These are phyloP conservation scores for Mesochorus sp. DNA, from an alignment of 2,888 invertebrate genomes.

Conservation along the genomic window DNA sequence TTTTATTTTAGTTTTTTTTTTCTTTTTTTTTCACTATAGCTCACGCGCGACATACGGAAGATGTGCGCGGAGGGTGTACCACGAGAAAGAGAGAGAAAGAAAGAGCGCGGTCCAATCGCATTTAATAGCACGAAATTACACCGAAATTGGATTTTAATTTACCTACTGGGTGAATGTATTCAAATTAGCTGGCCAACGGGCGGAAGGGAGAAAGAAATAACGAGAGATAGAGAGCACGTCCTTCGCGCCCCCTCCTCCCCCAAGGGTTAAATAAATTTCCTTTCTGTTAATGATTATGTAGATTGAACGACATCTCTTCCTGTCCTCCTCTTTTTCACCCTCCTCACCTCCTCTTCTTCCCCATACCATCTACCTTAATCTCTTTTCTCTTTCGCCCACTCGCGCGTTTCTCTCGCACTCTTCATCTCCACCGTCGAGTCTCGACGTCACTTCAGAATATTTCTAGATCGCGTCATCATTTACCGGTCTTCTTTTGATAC, in stretches of 20 bases:
- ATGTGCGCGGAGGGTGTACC: constrained; percentile 4
- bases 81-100: constrained; percentile 35
- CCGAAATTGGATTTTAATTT: constrained; percentile 82
- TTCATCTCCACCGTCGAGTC: constrained; percentile 9
- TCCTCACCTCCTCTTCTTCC: constrained; percentile 8
- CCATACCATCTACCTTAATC: neutral
- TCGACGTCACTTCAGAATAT: constrained; percentile 2
- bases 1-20: constrained; percentile 7
- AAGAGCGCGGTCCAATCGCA: constrained; percentile 72
- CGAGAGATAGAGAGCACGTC: too few relatives aligned
- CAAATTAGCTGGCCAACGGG: constrained; percentile 74
- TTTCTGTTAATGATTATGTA: constrained; percentile 81
- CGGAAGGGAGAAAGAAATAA: constrained; percentile 71
- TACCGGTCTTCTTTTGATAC: constrained; percentile 22
- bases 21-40: neutral
- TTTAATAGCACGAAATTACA: constrained; percentile 81
- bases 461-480: constrained; percentile 19
- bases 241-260: constrained; percentile 58
- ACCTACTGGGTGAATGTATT: constrained; percentile 78
- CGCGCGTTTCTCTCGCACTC: neutral
- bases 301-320: constrained; percentile 79
- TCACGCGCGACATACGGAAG: constrained; percentile 47
- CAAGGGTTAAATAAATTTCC: constrained; percentile 80
- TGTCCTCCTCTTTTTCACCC: constrained; percentile 41
- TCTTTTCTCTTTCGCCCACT: constrained; percentile 6